phyloP scores from a whole-genome alignment of 2,888 invertebrate species.

The Sinohyriopsis cumingii region DNA sequence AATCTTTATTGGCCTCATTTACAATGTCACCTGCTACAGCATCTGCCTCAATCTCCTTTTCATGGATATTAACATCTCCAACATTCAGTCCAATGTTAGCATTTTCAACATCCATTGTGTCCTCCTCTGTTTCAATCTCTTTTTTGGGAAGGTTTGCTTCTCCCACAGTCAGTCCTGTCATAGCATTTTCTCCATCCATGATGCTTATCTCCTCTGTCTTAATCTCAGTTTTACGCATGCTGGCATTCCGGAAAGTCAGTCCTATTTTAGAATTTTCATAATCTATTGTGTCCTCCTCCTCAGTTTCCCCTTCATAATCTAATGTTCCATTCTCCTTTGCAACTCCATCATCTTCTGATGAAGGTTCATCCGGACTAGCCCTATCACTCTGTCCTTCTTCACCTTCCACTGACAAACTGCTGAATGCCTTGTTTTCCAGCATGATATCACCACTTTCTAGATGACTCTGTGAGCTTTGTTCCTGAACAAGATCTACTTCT shows the following conservation, averaged over 20 bases:
- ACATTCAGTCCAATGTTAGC: not conserved
- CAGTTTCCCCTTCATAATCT: slow-evolving; percentile 4
- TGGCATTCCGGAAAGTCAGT: not conserved
- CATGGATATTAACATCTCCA: slow-evolving; percentile 4
- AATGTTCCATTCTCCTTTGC: too few relatives aligned
- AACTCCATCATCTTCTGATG: not conserved
- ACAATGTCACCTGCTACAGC: slow-evolving; percentile 2
- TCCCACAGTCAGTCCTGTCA: too few relatives aligned
- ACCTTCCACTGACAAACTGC: too few relatives aligned
- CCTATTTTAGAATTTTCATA: slow-evolving; percentile 6
- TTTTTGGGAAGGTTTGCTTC: not conserved
- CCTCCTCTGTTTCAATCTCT: not conserved
- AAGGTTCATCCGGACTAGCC: too few relatives aligned
- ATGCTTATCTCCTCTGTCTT: not conserved
- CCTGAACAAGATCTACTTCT: not conserved
- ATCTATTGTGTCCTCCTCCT: slow-evolving; percentile 8
- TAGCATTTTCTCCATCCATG: not conserved
- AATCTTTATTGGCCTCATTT: not conserved
- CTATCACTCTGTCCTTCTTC: too few relatives aligned
- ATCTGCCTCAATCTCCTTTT: slow-evolving; percentile 4
- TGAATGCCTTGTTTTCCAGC: not conserved
- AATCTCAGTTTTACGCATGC: not conserved
- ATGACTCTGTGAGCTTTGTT: not conserved
- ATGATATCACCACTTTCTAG: not conserved
- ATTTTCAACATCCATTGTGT: not conserved